Evolutionary conservation across 2,113 vertebrate genomes (phyloP).

Genomic region (Aix galericulata): DNA sequence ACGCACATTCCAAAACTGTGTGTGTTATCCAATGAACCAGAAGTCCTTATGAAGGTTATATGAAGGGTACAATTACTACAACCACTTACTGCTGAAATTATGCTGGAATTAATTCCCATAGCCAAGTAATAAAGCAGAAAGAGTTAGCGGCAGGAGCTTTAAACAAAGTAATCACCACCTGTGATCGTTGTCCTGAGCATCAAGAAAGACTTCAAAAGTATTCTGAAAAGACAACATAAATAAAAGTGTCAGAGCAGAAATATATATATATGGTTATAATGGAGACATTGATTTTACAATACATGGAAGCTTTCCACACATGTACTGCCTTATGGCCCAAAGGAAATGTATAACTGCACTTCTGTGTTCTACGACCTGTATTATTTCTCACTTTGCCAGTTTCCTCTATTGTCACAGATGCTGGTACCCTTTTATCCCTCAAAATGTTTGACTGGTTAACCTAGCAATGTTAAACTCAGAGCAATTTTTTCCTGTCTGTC

Average conservation of each 20-base stretch:
- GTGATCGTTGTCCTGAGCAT: neutral
- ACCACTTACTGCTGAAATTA: neutral
- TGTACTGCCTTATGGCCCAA: neutral
- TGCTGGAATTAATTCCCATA: neutral
- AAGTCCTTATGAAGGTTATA: neutral
- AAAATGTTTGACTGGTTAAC: neutral
- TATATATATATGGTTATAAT: neutral
- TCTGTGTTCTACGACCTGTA: accelerated
- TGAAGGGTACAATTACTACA: neutral
- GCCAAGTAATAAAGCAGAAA: neutral
- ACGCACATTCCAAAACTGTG: neutral
- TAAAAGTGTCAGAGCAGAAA: neutral
- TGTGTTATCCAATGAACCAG: neutral
- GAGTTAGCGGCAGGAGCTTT: neutral
- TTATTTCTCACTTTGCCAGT: neutral
- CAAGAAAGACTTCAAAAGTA: neutral
- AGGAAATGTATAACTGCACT: neutral
- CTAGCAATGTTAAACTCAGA: neutral
- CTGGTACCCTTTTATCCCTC: neutral
- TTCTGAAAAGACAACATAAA: neutral
- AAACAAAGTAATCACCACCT: neutral
- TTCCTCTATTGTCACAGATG: neutral
- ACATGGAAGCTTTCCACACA: neutral
- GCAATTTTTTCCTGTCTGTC: neutral
- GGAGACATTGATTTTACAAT: neutral